A percentile compares a stretch with the other conserved stretches of the same genome.
Evolutionary conservation across 2,888 invertebrate genomes (phyloP).

Genomic region (Drosophila imparisetae): DNA sequence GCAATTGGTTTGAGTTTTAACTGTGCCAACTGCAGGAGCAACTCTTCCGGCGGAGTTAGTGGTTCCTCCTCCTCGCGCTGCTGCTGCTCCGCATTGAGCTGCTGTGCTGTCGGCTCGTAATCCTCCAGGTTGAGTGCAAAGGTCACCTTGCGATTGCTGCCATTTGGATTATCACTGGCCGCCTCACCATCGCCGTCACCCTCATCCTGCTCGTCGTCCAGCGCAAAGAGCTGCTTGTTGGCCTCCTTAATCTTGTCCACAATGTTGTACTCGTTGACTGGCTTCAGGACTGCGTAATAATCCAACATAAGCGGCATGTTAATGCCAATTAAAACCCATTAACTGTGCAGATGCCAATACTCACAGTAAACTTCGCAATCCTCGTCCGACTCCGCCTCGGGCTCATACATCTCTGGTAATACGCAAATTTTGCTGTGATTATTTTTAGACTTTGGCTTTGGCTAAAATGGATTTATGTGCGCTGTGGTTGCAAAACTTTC

Average conservation of each 20-base stretch:
- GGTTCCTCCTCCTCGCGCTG: constrained; percentile 11
- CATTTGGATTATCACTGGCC: background rate
- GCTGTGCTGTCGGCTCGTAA: constrained; percentile 83
- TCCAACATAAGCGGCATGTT: constrained; percentile 64
- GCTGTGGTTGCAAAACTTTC: constrained; percentile 55
- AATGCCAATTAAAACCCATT: constrained; percentile 7
- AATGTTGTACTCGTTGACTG: constrained; percentile 86
- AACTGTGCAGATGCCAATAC: constrained; percentile 45
- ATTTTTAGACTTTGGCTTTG: constrained; percentile 47
- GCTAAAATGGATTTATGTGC: constrained; percentile 57
- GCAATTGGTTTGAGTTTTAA: constrained; percentile 58
- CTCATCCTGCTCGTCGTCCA: constrained; percentile 41
- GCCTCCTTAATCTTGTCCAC: constrained; percentile 86
- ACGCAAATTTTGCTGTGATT: constrained; percentile 42
- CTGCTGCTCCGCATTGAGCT: background rate
- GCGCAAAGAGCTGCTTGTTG: constrained; percentile 85
- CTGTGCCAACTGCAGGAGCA: constrained; percentile 59
- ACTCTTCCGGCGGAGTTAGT: constrained; percentile 51
- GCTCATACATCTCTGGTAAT: constrained; percentile 76
- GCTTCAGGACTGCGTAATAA: constrained; percentile 80
- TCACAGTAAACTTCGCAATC: constrained; percentile 84
- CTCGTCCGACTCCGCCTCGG: constrained; percentile 84
- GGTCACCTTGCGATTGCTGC: constrained; percentile 83
- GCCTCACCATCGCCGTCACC: constrained; percentile 31
- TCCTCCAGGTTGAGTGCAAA: constrained; percentile 85